Percentiles rank a stretch among this genome's conserved stretches.
Conservation (phyloP, 2,888 invertebrate species). For the Entomobrya multifasciata region DNA sequence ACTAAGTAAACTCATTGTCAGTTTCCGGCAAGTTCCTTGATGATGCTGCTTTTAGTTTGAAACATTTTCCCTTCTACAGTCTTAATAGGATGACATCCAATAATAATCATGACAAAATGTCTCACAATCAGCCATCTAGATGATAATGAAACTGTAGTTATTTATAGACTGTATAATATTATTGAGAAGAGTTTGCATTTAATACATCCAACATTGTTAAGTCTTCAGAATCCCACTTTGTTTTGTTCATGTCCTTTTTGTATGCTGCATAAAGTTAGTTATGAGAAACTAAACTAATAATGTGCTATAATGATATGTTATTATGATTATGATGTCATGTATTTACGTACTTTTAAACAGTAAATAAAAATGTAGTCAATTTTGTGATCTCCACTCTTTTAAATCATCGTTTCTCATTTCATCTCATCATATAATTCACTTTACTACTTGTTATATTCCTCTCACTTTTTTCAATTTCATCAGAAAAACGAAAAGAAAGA, state of each 20-base stretch:
- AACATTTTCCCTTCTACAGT: background rate
- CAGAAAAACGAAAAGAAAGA: conserved; percentile 5
- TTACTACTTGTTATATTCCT: conserved; percentile 52
- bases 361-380: conserved; percentile 54
- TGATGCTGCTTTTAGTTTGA: background rate
- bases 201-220: background rate
- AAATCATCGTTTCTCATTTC: conserved; percentile 25
- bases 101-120: background rate
- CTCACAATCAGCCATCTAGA: background rate
- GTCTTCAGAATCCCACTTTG: background rate
- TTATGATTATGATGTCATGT: too few species aligned
- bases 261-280: background rate
- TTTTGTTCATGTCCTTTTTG: conserved; percentile 36
- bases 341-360: background rate
- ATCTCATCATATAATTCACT: conserved; percentile 54
- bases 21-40: background rate
- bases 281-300: background rate
- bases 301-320: conserved; percentile 28
- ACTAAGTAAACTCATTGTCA: conserved; percentile 43
- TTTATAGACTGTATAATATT: conserved; percentile 31
- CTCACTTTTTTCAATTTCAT: conserved; percentile 25
- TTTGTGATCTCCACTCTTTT: conserved; percentile 47
- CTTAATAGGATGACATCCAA: background rate
- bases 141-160: conserved; percentile 17
- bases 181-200: conserved; percentile 29